phyloP scores from a whole-genome alignment of 2,113 vertebrate genomes.

The Ifrita kowaldi region DNA sequence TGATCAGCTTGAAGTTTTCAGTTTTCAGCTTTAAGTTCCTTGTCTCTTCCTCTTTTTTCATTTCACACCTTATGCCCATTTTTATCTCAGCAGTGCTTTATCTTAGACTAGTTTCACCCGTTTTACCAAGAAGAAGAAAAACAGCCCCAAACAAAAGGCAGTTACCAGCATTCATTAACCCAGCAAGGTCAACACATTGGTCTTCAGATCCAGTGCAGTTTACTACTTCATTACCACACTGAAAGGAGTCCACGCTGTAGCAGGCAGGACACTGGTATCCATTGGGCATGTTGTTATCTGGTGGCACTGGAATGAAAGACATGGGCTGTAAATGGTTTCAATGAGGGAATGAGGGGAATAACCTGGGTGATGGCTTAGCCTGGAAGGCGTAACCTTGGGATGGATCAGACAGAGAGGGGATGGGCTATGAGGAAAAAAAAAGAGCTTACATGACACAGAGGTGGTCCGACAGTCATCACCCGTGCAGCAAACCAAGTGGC shows the following conservation, averaged over 20 bases:
- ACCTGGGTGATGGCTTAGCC: background rate
- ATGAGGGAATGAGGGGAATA: rapidly evolving
- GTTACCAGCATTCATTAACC: conserved; percentile 32
- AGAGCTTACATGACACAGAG: background rate
- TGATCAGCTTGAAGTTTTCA: background rate
- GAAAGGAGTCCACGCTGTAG: conserved; percentile 16
- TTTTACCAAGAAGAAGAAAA: background rate
- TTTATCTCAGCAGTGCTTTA: background rate
- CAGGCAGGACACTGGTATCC: conserved; percentile 43
- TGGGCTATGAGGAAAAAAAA: background rate
- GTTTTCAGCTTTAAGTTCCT: background rate
- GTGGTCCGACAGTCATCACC: background rate
- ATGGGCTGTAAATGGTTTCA: background rate
- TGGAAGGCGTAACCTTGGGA: background rate
- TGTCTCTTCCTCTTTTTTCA: background rate
- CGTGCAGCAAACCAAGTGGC: background rate
- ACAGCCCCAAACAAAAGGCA: background rate
- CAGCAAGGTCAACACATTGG: conserved; percentile 35
- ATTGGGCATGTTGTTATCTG: background rate
- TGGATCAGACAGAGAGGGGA: background rate
- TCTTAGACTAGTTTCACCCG: background rate
- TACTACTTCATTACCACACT: background rate
- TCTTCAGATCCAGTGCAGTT: conserved; percentile 29
- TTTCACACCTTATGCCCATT: background rate
- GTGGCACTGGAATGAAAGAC: conserved; percentile 15